These are phyloP conservation scores for Anas platyrhynchos DNA, from an alignment of 2,113 vertebrate genomes.

Conservation along the genomic window DNA sequence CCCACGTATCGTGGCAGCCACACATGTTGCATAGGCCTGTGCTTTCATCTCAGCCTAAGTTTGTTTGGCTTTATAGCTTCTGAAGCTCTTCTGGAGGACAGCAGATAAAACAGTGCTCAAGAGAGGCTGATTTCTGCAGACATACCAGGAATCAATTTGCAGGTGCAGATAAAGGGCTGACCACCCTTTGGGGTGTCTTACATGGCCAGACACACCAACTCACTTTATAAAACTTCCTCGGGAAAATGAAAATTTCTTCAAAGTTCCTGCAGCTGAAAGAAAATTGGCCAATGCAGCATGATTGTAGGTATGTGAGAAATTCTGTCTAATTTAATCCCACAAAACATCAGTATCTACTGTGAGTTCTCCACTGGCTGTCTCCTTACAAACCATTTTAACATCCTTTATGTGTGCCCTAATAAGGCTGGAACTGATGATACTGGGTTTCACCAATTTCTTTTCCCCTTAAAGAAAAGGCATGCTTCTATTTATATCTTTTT, in stretches of 20 bases:
- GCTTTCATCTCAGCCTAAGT: conserved; percentile 56
- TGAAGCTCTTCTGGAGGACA: conserved; percentile 23
- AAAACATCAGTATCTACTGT: not conserved
- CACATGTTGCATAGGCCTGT: not conserved
- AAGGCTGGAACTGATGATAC: not conserved
- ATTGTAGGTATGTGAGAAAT: not conserved
- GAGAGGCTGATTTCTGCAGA: not conserved
- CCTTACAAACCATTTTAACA: not conserved
- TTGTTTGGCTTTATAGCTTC: conserved; percentile 50
- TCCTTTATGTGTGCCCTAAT: not conserved
- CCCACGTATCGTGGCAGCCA: not conserved
- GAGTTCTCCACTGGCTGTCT: not conserved
- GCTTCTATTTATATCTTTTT: not conserved
- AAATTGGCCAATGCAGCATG: not conserved
- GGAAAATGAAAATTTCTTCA: not conserved
- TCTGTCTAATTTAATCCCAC: not conserved
- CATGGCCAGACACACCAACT: not conserved
- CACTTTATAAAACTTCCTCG: not conserved
- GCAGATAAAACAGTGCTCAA: conserved; percentile 11
- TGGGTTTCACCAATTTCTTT: not conserved
- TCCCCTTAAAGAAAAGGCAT: not conserved
- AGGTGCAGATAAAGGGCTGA: accelerated
- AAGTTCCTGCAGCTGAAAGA: not conserved
- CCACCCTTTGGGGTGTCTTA: not conserved
- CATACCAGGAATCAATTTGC: not conserved